Evolutionary conservation across 2,113 vertebrate species (phyloP).

Genomic region (Antigone vipio): DNA sequence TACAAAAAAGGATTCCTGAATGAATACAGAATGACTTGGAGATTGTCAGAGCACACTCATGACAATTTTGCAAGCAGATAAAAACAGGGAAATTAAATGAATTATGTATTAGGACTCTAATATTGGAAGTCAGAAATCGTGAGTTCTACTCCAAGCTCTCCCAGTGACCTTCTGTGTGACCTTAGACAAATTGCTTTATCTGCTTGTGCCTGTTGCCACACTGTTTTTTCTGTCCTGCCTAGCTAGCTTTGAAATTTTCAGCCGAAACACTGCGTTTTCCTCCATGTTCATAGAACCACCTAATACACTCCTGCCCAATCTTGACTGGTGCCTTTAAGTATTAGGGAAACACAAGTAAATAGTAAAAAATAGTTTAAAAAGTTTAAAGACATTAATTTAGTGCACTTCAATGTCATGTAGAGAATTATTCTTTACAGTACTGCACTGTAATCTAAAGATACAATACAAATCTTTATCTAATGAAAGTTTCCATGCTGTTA

Average conservation of each 20-base stretch:
- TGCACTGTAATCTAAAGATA: background rate
- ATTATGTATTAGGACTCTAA: conserved; percentile 42
- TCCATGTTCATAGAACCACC: background rate
- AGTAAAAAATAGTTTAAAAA: background rate
- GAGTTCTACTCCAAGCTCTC: background rate
- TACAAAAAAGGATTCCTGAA: background rate
- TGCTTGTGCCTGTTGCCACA: background rate
- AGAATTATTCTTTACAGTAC: background rate
- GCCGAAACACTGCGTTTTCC: background rate
- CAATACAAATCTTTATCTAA: background rate
- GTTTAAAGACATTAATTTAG: background rate
- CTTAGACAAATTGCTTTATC: background rate
- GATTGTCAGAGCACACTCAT: background rate
- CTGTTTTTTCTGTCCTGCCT: background rate
- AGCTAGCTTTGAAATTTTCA: background rate
- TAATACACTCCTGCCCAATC: background rate
- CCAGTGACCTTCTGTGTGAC: background rate
- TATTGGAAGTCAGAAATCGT: background rate
- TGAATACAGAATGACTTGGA: background rate
- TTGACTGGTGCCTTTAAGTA: background rate
- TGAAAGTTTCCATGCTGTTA: background rate
- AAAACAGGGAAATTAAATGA: conserved; percentile 44
- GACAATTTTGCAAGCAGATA: conserved; percentile 21
- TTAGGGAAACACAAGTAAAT: background rate
- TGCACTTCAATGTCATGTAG: background rate